Evolutionary conservation across 2,113 vertebrate species (phyloP).

Genomic region (Setophaga coronata): DNA sequence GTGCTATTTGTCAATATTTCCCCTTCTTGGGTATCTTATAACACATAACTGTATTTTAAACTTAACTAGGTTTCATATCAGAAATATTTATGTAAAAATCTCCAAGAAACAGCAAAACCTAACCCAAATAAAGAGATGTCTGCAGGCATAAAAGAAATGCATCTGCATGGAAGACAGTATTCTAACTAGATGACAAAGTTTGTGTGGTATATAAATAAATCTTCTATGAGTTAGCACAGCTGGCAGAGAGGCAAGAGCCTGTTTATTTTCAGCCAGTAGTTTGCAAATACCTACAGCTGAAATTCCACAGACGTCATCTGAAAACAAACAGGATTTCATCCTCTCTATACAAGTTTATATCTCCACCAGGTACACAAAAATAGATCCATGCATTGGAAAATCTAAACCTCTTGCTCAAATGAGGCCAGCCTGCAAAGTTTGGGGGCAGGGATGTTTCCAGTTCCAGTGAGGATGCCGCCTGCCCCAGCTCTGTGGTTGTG

Average conservation of each 20-base stretch:
- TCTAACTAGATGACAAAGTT: neutral
- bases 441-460: accelerated
- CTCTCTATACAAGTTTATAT: neutral
- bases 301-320: neutral
- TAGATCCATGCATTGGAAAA: neutral
- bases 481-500: neutral
- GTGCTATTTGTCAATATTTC: neutral
- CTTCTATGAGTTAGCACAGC: neutral
- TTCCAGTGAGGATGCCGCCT: neutral
- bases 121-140: neutral
- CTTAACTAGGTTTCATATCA: neutral
- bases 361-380: neutral
- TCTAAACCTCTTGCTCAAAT: neutral
- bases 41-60: neutral
- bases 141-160: neutral
- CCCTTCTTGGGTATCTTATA: neutral
- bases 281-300: neutral
- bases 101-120: neutral
- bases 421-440: neutral
- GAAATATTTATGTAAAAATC: neutral
- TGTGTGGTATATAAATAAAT: neutral
- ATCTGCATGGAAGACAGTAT: neutral
- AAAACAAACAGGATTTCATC: neutral
- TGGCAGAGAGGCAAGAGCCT: neutral
- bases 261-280: neutral